Evolutionary conservation across 2,113 vertebrate genomes (phyloP), one percentile per base, ranked within the genome.

Genomic region (Menura novaehollandiae): DNA sequence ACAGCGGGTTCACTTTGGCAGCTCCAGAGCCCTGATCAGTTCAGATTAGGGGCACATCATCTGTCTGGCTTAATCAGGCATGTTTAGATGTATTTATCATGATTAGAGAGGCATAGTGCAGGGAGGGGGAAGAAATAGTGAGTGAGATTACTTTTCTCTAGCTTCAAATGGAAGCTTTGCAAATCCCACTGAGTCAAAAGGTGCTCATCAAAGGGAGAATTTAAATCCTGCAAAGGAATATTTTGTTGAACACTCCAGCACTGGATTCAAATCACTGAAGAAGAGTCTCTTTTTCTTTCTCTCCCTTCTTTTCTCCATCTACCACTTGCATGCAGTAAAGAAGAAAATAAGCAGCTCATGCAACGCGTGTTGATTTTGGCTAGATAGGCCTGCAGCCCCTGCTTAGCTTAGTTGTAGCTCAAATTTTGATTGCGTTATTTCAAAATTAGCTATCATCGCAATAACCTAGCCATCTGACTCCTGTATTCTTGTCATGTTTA

Each of bases 41-140:
- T 96, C 96, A 97, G 96, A 97, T 97, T 97, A 98, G 93, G 93
- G 88, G 74, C 37, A 8, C 89, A 96, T 98, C 98, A 87, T 97
- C 97, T 97, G 94, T 78, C 96, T 97, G 93, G 82, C 88, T 95
- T 96, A 96, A 98, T 98, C 97, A 97, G 96, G 95, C 68, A 28
- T 96, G 93, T 97, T 98, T 97, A 97, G 98, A 92, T 97, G 94
- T 93, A 97, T 97, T 97, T 97, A 88, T 96, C 78, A 26, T 98
- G 96, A 97, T 97, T 98, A 96, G 76, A 97, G 81, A 33, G 41
- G 44, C 93, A 58, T 91, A 94, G 52, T 91, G 37, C 44, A 76
- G 89, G 84, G 95, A 43, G 24, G 47, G 73, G 44, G 75, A 69
- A 80, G 80, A 95, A 96, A 82, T 39, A 72, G 63, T 88, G 91